Evolutionary conservation across 2,113 vertebrate species (phyloP).

Genomic region (Cephalopholis sonnerati): DNA sequence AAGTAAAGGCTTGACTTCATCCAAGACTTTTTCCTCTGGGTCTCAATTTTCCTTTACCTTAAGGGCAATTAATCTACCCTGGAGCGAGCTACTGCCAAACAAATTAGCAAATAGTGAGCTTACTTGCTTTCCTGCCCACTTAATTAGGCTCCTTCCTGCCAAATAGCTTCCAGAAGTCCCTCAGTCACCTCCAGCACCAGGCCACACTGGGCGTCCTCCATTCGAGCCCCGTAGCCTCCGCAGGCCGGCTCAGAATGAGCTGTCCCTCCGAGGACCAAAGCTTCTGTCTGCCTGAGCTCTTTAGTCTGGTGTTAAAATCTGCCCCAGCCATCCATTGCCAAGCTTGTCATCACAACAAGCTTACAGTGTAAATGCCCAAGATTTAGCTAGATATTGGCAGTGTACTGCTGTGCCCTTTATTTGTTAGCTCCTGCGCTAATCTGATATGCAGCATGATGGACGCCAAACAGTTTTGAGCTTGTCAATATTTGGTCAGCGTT

Average conservation of each 20-base stretch:
- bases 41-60: conserved; percentile 53
- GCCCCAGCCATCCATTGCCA: conserved; percentile 58
- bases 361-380: conserved; percentile 66
- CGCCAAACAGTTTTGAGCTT: conserved; percentile 37
- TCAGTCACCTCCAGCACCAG: conserved; percentile 36
- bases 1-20: conserved; percentile 36
- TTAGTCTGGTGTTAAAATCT: conserved; percentile 66
- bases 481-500: conserved; percentile 69
- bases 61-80: conserved; percentile 59
- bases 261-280: conserved; percentile 38
- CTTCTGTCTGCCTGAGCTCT: conserved; percentile 61
- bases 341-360: conserved; percentile 71
- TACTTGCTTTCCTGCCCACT: conserved; percentile 53
- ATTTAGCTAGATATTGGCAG: conserved; percentile 66
- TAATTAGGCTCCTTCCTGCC: conserved; percentile 57
- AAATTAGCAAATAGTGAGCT: conserved; percentile 68
- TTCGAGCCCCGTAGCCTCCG: conserved; percentile 24
- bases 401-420: conserved; percentile 44
- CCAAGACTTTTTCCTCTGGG: conserved; percentile 37
- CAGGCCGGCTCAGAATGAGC: conserved; percentile 39
- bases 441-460: conserved; percentile 55
- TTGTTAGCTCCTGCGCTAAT: conserved; percentile 61
- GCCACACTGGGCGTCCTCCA: conserved; percentile 33
- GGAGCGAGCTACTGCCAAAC: conserved; percentile 55
- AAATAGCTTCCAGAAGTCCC: conserved; percentile 50